These are phyloP conservation scores for Actinernus sp. DNA, from an alignment of 92 coral and sea anemone genomes.

Conservation along the genomic window DNA sequence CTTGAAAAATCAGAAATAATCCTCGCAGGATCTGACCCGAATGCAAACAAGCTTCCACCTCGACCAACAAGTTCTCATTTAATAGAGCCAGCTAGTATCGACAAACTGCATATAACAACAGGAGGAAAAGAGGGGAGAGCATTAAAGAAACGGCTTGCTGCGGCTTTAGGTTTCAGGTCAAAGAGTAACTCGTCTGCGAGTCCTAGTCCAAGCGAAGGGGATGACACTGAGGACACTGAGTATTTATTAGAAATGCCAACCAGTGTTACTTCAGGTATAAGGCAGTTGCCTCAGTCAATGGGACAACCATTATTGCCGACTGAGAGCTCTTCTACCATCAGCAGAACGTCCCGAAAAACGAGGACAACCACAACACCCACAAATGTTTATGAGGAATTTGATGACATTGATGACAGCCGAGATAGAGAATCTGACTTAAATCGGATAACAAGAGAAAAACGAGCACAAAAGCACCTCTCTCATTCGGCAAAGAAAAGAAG, in stretches of 20 bases:
- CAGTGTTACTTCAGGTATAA: neutral
- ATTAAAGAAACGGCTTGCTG: constrained; percentile 28
- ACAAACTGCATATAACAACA: constrained; percentile 22
- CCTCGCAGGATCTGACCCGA: no score
- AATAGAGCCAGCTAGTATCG: neutral
- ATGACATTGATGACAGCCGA: neutral
- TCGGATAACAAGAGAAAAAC: neutral
- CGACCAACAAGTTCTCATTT: neutral
- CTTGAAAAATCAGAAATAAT: no score
- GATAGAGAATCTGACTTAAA: no score
- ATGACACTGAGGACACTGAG: neutral
- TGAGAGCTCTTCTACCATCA: neutral
- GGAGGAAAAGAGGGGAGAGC: constrained; percentile 28
- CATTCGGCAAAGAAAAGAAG: neutral
- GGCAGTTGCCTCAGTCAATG: neutral
- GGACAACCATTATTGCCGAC: no score
- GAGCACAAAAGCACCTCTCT: neutral
- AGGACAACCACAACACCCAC: neutral
- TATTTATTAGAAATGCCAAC: neutral
- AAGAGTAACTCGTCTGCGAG: constrained; percentile 10
- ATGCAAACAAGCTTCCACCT: neutral
- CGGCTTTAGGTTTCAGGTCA: constrained; percentile 19
- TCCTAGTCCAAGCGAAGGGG: constrained; percentile 20
- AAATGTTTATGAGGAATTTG: neutral
- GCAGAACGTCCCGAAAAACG: neutral